phyloP scores from a whole-genome alignment of 2,888 invertebrate genomes.

The Cosmia pyralina region DNA sequence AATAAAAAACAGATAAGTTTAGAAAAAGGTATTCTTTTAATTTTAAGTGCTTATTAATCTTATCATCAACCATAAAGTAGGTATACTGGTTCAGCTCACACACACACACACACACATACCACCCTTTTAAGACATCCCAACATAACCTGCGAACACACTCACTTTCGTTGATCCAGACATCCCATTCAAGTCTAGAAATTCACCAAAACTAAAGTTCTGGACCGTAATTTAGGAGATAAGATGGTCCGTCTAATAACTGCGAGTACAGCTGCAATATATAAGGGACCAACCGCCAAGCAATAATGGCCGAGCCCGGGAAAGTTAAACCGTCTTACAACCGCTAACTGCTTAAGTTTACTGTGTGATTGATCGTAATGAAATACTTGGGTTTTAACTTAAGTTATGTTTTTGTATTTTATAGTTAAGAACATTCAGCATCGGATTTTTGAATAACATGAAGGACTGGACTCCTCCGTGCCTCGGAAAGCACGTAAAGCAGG shows the following conservation, averaged over 20 bases:
- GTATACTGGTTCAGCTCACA: neutral
- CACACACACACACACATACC: neutral
- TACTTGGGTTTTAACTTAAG: constrained; percentile 30
- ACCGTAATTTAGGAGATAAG: constrained; percentile 60
- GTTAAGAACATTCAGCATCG: neutral
- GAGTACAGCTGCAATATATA: constrained; percentile 41
- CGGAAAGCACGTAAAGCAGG: too few relatives aligned
- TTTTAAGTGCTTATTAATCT: too few relatives aligned
- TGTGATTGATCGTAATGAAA: constrained; percentile 45
- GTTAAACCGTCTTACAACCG: constrained; percentile 45
- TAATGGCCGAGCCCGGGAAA: constrained; percentile 41
- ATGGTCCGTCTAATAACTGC: constrained; percentile 44
- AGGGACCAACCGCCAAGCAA: constrained; percentile 46
- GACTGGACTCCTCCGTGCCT: too few relatives aligned
- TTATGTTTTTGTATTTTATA: neutral
- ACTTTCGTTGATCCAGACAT: constrained; percentile 34
- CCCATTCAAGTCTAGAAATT: constrained; percentile 39
- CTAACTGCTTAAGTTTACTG: constrained; percentile 48
- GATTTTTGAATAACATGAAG: neutral
- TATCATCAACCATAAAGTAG: too few relatives aligned
- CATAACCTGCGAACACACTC: neutral
- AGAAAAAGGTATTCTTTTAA: too few relatives aligned
- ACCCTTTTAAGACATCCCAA: neutral
- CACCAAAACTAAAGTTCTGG: constrained; percentile 8
- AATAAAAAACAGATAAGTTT: too few relatives aligned